These are phyloP conservation scores for Oreonectes daqikongensis DNA, from an alignment of 2,797 vertebrate genomes.

Conservation along the genomic window DNA sequence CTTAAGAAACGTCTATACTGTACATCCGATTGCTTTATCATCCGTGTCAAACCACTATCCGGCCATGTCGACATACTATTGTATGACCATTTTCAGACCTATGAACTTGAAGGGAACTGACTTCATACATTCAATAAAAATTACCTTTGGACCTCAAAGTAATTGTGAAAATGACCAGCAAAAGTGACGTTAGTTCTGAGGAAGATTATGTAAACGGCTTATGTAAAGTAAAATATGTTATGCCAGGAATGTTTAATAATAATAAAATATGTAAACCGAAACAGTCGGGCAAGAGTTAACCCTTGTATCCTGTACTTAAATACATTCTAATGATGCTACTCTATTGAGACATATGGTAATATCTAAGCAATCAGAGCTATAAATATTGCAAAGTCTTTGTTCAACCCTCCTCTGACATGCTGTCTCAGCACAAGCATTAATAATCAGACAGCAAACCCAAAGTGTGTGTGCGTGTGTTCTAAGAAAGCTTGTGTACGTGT, in stretches of 20 bases:
- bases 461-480: neutral
- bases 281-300: slow-evolving; percentile 8
- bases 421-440: neutral
- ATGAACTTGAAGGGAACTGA: neutral
- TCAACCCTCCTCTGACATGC: neutral
- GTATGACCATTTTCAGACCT: neutral
- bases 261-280: no score
- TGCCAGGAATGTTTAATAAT: neutral
- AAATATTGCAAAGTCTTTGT: neutral
- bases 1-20: neutral
- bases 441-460: neutral
- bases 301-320: neutral
- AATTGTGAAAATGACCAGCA: neutral
- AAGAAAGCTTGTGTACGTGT: neutral
- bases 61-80: neutral
- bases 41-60: neutral
- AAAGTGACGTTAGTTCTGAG: neutral
- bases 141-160: neutral
- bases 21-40: neutral
- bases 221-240: no score
- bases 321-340: slow-evolving; percentile 2
- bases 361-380: neutral
- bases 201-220: no score
- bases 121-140: neutral
- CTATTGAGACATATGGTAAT: neutral